phyloP scores from a whole-genome alignment of 2,797 vertebrate species.

The Enteromius anoplus region DNA sequence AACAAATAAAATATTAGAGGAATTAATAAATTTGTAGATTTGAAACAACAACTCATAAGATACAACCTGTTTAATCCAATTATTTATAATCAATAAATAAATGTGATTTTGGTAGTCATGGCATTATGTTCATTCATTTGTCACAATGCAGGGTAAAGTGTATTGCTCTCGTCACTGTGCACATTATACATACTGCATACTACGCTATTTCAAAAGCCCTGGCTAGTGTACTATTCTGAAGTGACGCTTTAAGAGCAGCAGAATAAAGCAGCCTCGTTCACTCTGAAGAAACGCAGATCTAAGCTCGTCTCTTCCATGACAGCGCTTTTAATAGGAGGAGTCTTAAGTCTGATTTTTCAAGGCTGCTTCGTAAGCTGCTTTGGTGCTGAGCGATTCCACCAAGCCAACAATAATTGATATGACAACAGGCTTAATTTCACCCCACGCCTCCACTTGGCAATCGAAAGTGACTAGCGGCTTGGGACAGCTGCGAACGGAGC shows the following conservation, averaged over 20 bases:
- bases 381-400: slow-evolving; percentile 77
- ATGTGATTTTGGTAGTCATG: background rate
- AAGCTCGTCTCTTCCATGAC: slow-evolving; percentile 50
- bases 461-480: slow-evolving; percentile 6
- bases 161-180: background rate
- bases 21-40: background rate
- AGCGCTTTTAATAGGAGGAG: slow-evolving; percentile 71
- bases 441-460: background rate
- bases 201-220: background rate
- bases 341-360: slow-evolving; percentile 73
- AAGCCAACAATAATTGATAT: slow-evolving; percentile 80
- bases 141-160: background rate
- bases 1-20: background rate
- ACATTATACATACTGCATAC: background rate
- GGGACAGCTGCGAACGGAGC: background rate
- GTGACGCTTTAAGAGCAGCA: background rate
- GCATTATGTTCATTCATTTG: background rate
- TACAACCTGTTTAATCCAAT: background rate
- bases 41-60: background rate
- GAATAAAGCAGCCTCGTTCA: background rate
- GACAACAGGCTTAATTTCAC: slow-evolving; percentile 78
- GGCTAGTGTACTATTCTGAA: background rate
- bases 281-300: slow-evolving; percentile 21
- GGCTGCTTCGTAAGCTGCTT: slow-evolving; percentile 78
- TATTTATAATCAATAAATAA: background rate